Evolutionary conservation across 2,888 invertebrate genomes (phyloP), one percentile per base, ranked within the genome.

Genomic region (Tanytarsus gracilentus): DNA sequence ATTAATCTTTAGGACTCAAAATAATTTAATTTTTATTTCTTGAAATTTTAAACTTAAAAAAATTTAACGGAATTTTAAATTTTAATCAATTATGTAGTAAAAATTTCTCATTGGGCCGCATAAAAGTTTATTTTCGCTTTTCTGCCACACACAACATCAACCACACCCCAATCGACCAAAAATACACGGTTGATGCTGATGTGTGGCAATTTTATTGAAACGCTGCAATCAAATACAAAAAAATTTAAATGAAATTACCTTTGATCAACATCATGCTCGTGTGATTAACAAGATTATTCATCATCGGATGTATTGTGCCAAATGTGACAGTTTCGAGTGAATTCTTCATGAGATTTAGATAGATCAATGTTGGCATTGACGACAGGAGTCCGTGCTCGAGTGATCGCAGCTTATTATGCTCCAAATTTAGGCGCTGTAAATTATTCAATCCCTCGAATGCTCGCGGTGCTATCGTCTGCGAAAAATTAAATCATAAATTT

Each of bases 321-420:
- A 80, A 83, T 67, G 85, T 85, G 71, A 91, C 76, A 59, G 85
- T 85, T 71, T 84, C 84, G 68, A 91, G 79, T 66, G 80, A 77
- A 72, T 91, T 91, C 64, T 83, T 81, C 69, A 87, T 81, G 65
- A 91, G 76, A 74, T 90, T 88, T 68, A 91, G 77, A 65, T 84
- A 83, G 67, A 80, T 79, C 23, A 91, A 77, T 3, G 82, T 82
- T 33, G 84, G 79, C 11, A 86, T 83, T 11, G 84, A 85, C 63
- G 81, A 80, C 64, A 91, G 81, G 63, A 88, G 76, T 36, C 84
- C 84, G 33, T 83, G 79, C 62, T 85, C 84, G 63, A 91, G 79
- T 44, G 78, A 76, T 52, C 81, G 81, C 61, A 91, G 78, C 68
- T 83, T 81, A 77, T 91, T 91, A 68, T 86, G 84, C 68, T 85